These are phyloP conservation scores for Sepioteuthis lessoniana DNA, from an alignment of 2,888 invertebrate genomes.

Conservation along the genomic window DNA sequence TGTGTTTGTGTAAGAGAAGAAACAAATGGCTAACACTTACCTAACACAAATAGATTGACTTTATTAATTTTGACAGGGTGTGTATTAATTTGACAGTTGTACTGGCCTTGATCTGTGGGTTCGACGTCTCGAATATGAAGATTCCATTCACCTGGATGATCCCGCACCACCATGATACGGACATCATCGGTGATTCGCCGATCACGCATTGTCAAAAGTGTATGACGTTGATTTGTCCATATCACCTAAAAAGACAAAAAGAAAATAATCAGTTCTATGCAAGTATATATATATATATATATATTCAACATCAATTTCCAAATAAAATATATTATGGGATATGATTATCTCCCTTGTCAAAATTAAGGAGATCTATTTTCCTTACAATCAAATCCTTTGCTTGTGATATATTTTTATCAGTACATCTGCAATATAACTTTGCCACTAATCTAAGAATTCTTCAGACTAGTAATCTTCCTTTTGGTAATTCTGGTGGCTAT, in stretches of 20 bases:
- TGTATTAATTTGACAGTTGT: constrained; percentile 46
- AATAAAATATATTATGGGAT: neutral
- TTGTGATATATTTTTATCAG: too few species aligned
- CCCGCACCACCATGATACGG: constrained; percentile 47
- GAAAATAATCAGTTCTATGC: neutral
- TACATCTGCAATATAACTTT: too few species aligned
- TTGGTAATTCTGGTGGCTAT: too few species aligned
- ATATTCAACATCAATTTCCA: neutral
- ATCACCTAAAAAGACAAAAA: neutral
- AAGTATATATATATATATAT: too few species aligned
- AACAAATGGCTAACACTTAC: constrained; percentile 54
- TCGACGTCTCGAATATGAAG: constrained; percentile 43
- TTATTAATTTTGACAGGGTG: constrained; percentile 58
- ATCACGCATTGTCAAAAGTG: constrained; percentile 38
- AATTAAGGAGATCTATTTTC: too few species aligned
- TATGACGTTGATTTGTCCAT: constrained; percentile 49
- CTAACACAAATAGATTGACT: constrained; percentile 65
- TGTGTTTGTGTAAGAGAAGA: neutral
- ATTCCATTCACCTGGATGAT: constrained; percentile 46
- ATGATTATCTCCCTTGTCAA: too few species aligned
- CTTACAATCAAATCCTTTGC: too few species aligned
- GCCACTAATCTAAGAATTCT: too few species aligned
- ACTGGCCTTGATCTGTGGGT: constrained; percentile 45
- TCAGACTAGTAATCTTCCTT: too few species aligned
- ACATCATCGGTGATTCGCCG: constrained; percentile 45